phyloP scores from a whole-genome alignment of 1,140 invertebrate species.

The Myzus persicae region DNA sequence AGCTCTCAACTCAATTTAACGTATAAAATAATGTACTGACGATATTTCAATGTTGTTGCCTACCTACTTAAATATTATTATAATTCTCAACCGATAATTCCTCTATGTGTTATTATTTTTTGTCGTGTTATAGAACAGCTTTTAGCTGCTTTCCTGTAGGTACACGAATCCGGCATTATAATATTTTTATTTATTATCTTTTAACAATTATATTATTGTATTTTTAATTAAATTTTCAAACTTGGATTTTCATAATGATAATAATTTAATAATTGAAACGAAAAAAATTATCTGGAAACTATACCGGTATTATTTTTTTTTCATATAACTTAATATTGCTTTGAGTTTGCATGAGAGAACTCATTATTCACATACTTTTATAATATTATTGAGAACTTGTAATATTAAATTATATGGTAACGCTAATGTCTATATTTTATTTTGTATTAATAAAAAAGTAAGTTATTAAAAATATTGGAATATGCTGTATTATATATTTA shows the following conservation, averaged over 20 bases:
- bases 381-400: background rate
- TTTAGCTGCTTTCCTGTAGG: background rate
- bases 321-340: background rate
- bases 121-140: background rate
- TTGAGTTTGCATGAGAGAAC: background rate
- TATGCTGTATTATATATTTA: no score
- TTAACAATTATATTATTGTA: background rate
- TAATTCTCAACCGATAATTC: background rate
- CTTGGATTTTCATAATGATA: background rate
- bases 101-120: background rate
- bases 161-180: background rate
- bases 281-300: background rate
- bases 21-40: background rate
- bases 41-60: background rate
- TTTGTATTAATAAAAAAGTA: background rate
- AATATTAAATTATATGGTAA: background rate
- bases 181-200: background rate
- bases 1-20: background rate
- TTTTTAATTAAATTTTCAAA: background rate
- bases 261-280: background rate
- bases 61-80: background rate
- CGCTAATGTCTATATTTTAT: background rate
- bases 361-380: background rate
- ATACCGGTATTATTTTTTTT: background rate
- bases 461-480: background rate